Base-by-base conservation (phyloP, 2,888 invertebrate genomes). In the Miltochrista miniata region DNA sequence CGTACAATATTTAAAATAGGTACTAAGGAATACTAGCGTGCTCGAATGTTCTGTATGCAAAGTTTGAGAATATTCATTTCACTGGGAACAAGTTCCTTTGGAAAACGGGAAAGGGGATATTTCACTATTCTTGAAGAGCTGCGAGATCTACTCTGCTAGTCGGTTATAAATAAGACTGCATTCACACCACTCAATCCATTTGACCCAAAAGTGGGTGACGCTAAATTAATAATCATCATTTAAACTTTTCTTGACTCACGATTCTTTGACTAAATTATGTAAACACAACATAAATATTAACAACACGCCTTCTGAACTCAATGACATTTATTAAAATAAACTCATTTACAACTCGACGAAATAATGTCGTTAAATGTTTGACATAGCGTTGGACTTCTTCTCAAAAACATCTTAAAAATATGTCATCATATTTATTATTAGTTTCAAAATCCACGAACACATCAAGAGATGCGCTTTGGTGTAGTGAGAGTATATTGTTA, bases 211-310 rank as follows among this genome's bases (percentile, higher is more conserved):
- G 34, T 56, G 60, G 54, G 54, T 58, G 53, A 57, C 48, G 53
- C 43, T 39, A 54, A 61, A 64, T 68, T 57, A 64, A 61, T 61
- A 57, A 61, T 61, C 49, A 52, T 64, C 51, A 34, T 48, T 53
- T 56, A 55, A 52, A 62, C 61, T 31, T 44, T 57, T 61, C 57
- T 24, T 61, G 61, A 59, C 53, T 47, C 18, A 56, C 51, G 55
- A 53, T 56, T 48, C 47, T 52, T 53, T 50, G 48, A 34, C 41
- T 54, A 18, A 44, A 40, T 48, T 54, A 37, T 36, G 53, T 66
- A 58, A 68, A 64, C 61, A 61, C 50, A 45, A 45, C 49, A 51
- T 51, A 53, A 54, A 48, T 59, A 29, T 35, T 12, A 48, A 42
- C 48, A 18, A 24, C 18, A 24, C 18, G 34, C 18, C 40, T 46